Percentiles rank a stretch among this genome's conserved stretches.
Evolutionary conservation across 2,113 vertebrate species (phyloP).

Genomic region (Chauna torquata): DNA sequence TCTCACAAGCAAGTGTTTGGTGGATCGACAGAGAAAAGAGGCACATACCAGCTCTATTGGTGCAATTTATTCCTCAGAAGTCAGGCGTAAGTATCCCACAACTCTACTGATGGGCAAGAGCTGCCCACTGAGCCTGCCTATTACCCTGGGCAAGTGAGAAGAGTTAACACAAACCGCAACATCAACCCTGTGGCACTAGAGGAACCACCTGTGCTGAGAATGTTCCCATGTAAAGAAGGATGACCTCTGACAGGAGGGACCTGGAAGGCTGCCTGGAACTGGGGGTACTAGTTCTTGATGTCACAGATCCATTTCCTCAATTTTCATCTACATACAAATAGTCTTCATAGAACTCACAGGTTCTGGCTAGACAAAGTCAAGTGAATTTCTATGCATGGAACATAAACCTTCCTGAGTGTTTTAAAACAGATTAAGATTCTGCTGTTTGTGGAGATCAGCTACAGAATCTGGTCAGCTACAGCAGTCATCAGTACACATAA

Average conservation of each 20-base stretch:
- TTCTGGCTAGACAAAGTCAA: not conserved
- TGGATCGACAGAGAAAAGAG: not conserved
- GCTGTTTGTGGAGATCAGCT: not conserved
- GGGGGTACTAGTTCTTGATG: not conserved
- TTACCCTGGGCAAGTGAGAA: not conserved
- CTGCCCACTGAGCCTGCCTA: not conserved
- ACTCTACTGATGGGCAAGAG: fast-evolving
- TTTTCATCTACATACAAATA: not conserved
- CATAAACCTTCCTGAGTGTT: not conserved
- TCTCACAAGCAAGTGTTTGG: not conserved
- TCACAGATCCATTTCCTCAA: not conserved
- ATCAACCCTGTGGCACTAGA: not conserved
- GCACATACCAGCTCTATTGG: fast-evolving
- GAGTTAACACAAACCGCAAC: not conserved
- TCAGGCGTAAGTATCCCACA: not conserved
- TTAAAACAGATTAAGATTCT: not conserved
- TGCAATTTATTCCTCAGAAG: not conserved
- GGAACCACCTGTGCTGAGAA: not conserved
- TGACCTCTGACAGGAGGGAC: not conserved
- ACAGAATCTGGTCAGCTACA: not conserved
- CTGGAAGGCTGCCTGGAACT: not conserved
- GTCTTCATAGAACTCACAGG: not conserved
- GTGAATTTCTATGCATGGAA: not conserved
- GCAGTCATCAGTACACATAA: not conserved
- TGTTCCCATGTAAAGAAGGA: not conserved